These are phyloP conservation scores for Odobenus rosmarus DNA, from an alignment of 2,113 vertebrate species.

Conservation along the genomic window DNA sequence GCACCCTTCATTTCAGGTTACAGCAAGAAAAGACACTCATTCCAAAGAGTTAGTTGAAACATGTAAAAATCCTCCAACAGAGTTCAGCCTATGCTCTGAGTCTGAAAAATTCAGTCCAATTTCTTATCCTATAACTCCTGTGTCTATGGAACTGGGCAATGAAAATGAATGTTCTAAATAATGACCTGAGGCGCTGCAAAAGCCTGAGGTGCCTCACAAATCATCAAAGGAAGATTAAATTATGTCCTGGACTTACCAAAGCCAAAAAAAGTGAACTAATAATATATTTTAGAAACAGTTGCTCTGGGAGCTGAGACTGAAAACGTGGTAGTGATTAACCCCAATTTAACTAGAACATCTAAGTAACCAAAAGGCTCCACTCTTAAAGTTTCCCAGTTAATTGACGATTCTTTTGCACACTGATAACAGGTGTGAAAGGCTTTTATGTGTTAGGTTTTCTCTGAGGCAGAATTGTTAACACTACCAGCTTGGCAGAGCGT, in stretches of 20 bases:
- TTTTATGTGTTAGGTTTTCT: not conserved
- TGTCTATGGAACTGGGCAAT: slow-evolving; percentile 46
- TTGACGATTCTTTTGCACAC: not conserved
- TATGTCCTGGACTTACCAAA: slow-evolving; percentile 55
- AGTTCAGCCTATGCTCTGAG: slow-evolving; percentile 1
- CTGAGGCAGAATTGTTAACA: not conserved
- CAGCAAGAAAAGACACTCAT: not conserved
- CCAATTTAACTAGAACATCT: not conserved
- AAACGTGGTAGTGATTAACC: slow-evolving; percentile 39
- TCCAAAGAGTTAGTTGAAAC: slow-evolving; percentile 49
- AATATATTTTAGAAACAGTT: slow-evolving; percentile 49
- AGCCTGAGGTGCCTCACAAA: slow-evolving; percentile 69
- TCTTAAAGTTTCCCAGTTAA: not conserved
- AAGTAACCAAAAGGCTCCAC: not conserved
- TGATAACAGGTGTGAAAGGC: not conserved
- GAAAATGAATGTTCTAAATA: slow-evolving; percentile 69
- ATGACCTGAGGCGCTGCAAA: slow-evolving; percentile 22
- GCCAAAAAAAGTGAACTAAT: slow-evolving; percentile 66
- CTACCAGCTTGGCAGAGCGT: not conserved
- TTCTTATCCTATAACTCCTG: slow-evolving; percentile 63
- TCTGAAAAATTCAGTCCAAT: slow-evolving; percentile 60
- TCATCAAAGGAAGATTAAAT: slow-evolving; percentile 72
- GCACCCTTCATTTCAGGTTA: not conserved
- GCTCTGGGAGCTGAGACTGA: slow-evolving; percentile 6
- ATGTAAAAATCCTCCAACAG: slow-evolving; percentile 26